Evolutionary conservation across 2,888 invertebrate genomes (phyloP).

Genomic region (Torymus texanus): DNA sequence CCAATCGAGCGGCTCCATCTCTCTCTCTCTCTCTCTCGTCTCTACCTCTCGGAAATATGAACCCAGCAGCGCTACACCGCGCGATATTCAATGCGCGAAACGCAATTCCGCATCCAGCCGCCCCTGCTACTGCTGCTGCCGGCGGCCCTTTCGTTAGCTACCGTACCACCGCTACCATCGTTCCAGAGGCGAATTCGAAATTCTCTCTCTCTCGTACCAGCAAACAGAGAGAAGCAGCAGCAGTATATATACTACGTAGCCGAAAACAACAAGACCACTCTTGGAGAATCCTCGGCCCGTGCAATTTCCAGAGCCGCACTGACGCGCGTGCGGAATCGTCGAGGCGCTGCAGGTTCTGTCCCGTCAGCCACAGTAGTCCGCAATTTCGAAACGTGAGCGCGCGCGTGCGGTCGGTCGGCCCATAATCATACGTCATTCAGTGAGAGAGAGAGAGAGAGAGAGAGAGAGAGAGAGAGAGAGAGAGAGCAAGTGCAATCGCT

Average conservation of each 20-base stretch:
- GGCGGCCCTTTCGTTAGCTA: no score
- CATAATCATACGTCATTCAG: conserved; percentile 43
- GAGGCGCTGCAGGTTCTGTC: no score
- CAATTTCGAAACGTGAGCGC: conserved; percentile 20
- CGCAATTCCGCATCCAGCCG: no score
- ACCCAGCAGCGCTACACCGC: no score
- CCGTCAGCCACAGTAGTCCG: conserved; percentile 7
- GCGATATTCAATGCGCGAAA: no score
- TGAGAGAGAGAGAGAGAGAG: not conserved
- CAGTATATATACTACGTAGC: not conserved
- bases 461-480: not conserved
- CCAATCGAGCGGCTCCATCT: no score
- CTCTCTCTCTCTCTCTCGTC: no score
- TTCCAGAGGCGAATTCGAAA: no score
- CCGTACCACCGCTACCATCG: no score
- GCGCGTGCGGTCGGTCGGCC: conserved; percentile 23
- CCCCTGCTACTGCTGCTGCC: no score
- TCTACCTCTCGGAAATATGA: no score
- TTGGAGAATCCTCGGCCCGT: conserved; percentile 4
- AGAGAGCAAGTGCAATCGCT: conserved; percentile 26
- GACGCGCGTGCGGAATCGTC: not conserved
- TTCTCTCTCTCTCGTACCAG: not conserved
- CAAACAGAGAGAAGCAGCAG: conserved; percentile 9
- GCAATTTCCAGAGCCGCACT: conserved; percentile 7
- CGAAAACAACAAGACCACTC: conserved; percentile 34